Base-by-base conservation (phyloP, 2,888 invertebrate genomes). In the Teinopalpus imperialis region DNA sequence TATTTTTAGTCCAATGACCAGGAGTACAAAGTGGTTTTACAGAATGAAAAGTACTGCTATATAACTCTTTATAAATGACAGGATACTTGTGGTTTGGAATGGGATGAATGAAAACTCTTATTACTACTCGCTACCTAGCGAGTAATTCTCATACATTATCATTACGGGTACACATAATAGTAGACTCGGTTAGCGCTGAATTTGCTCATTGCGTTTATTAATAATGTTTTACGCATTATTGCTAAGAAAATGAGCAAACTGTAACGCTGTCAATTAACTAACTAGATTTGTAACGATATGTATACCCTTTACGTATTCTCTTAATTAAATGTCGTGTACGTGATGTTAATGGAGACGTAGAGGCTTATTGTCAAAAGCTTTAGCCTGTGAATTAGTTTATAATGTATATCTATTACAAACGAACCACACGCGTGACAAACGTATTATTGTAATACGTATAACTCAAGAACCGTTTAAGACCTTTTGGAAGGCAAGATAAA, bases 301-400 rank as follows among this genome's bases (percentile, higher is more conserved):
- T n/a, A n/a, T 21, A 14, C 41, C 43, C 29, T 36, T 30, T 36
- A 29, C 23, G 29, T 35, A n/a, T 9, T 10, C 21, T n/a, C 21
- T 35, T 43, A 29, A 43, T 43, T 43, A 43, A 43, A 36, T 35
- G 36, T 9, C 20, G 27, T 9, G 18, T 32, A 41, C 41, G 41
- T 41, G 41, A 32, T 32, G 32, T 14, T 32, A 32, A 41, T 32
- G 10, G 16, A 41, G 41, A 31, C 31, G 31, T 14, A 16, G n/a
- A 2, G 16, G 41, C 24, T 32, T 32, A 41, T 24, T 32, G 41
- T 31, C 24, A 4, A 23, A 18, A 41, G 16, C 5, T 10, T 41
- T 31, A 32, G 32, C 26, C 31, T 16, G 12, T 14, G 24, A 32
- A 32, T 41, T 41, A 32, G 10, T 24, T 32, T 9, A 23, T 30